Evolutionary conservation across 2,797 vertebrate species (phyloP).

Genomic region (Sebastes iracundus): DNA sequence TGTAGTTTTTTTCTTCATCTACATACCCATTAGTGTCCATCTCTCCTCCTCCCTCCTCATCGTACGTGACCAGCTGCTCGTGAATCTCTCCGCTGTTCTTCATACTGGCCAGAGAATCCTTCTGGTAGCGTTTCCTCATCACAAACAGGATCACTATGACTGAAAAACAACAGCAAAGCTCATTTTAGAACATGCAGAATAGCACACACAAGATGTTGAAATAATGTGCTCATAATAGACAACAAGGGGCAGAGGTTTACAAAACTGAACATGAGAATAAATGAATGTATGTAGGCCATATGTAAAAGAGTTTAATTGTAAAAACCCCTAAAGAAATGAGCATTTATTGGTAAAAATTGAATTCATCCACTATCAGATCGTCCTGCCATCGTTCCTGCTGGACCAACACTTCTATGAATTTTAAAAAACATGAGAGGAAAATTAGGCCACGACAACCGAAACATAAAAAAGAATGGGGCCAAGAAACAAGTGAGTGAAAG

Average conservation of each 20-base stretch:
- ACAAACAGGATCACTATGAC: conserved; percentile 89
- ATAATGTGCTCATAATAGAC: not conserved
- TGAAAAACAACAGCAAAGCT: conserved; percentile 56
- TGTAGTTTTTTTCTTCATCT: not conserved
- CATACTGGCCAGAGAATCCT: conserved; percentile 82
- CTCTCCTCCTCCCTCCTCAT: conserved; percentile 97
- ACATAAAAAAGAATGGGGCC: conserved; percentile 36
- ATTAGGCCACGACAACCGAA: conserved; percentile 29
- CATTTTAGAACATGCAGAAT: not conserved
- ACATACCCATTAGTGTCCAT: conserved; percentile 93
- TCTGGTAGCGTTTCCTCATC: conserved; percentile 88
- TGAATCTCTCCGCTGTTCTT: conserved; percentile 93
- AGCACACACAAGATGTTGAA: not conserved
- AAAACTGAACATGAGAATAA: not conserved
- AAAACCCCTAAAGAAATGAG: not conserved
- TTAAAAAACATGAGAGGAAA: conserved; percentile 32
- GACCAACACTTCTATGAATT: not conserved
- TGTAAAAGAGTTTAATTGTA: not conserved
- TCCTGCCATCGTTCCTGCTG: not conserved
- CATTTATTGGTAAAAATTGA: not conserved
- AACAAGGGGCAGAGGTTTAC: not conserved
- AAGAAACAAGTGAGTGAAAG: conserved; percentile 42
- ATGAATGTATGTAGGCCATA: not conserved
- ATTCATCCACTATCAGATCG: not conserved
- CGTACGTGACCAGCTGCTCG: conserved; percentile 95